These are phyloP conservation scores for Rhinopomastus cyanomelas DNA, from an alignment of 2,113 vertebrate genomes.

Conservation along the genomic window DNA sequence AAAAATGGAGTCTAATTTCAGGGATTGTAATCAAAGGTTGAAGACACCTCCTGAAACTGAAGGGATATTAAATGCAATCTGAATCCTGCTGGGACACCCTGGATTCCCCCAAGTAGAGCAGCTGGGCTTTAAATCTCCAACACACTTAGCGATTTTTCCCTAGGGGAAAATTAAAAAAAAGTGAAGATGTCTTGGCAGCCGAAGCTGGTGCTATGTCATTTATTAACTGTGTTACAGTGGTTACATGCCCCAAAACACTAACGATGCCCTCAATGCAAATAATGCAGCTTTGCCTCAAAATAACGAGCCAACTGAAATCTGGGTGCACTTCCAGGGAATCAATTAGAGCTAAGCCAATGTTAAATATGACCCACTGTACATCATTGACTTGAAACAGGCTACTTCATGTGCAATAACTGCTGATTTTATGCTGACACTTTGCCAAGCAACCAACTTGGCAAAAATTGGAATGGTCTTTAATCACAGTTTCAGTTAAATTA, in stretches of 20 bases:
- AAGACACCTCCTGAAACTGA: neutral
- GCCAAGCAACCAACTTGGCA: neutral
- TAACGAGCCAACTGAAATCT: neutral
- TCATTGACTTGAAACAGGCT: neutral
- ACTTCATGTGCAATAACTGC: neutral
- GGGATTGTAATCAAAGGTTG: neutral
- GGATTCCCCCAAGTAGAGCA: neutral
- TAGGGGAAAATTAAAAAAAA: neutral
- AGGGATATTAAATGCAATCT: neutral
- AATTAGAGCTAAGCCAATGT: neutral
- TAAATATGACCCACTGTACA: neutral
- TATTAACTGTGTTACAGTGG: neutral
- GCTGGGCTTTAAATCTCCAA: neutral
- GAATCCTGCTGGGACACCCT: neutral
- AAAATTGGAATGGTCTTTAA: conserved; percentile 6
- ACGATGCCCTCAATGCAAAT: neutral
- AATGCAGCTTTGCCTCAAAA: neutral
- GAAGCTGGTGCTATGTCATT: neutral
- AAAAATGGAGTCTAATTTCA: neutral
- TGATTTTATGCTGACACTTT: neutral
- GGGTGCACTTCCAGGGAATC: neutral
- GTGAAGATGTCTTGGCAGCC: neutral
- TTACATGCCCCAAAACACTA: neutral
- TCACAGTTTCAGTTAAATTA: neutral
- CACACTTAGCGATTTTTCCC: neutral